A percentile compares a stretch with the other conserved stretches of the same genome.
phyloP scores from a whole-genome alignment of 2,797 vertebrate species.

The Macroramphosus scolopax region DNA sequence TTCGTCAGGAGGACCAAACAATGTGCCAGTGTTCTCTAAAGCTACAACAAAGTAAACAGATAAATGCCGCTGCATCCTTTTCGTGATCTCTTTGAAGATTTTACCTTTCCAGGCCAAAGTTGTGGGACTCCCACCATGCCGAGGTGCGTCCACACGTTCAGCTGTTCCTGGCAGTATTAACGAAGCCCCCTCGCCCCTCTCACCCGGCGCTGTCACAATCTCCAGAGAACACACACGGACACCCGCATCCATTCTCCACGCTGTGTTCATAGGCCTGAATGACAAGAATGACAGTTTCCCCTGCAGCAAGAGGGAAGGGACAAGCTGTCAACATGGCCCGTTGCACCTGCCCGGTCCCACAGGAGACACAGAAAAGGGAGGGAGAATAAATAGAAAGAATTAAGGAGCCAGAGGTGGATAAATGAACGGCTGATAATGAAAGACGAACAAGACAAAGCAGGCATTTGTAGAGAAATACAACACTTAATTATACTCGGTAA shows the following conservation, averaged over 20 bases:
- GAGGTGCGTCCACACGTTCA: conserved; percentile 44
- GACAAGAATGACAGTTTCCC: conserved; percentile 72
- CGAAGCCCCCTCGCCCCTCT: conserved; percentile 44
- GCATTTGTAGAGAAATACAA: conserved; percentile 45
- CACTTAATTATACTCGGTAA: conserved; percentile 52
- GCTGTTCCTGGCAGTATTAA: conserved; percentile 58
- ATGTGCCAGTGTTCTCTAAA: too few species aligned
- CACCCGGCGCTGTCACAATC: conserved; percentile 47
- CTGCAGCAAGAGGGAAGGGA: conserved; percentile 69
- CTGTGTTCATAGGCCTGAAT: conserved; percentile 69
- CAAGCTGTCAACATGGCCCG: conserved; percentile 72
- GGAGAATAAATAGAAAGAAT: conserved; percentile 8
- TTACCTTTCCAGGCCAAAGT: conserved; percentile 38
- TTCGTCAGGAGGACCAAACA: too few species aligned
- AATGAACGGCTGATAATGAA: conserved; percentile 39
- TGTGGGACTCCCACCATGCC: conserved; percentile 48
- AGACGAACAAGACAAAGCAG: conserved; percentile 33
- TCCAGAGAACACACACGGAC: conserved; percentile 44
- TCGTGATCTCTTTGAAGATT: conserved; percentile 43
- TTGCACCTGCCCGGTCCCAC: conserved; percentile 64
- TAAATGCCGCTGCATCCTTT: conserved; percentile 3
- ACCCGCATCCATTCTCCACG: conserved; percentile 50
- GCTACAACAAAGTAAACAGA: too few species aligned
- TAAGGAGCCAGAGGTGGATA: conserved; percentile 22
- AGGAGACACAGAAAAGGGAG: conserved; percentile 14